Base-by-base conservation (phyloP, 1,140 invertebrate species). In the Dryas iulia region DNA sequence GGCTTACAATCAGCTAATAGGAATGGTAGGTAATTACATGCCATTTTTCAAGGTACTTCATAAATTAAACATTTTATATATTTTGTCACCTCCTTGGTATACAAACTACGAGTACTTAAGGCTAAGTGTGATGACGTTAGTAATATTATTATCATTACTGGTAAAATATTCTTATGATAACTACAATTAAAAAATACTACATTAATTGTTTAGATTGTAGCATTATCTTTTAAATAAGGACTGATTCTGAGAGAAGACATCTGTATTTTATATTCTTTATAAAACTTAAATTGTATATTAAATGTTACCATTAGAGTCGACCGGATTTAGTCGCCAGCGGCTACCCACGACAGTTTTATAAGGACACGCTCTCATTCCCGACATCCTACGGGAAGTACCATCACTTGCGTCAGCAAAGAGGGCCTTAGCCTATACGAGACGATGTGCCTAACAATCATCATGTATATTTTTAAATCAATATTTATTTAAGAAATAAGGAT, bases 301-400 rank as follows among this genome's bases (percentile, higher is more conserved):
- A 74, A 74, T 74, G 68, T 74, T 69, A 74, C 62, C 66, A 74
- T 64, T 71, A 70, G 26, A 61, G 68, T 30, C 73, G 66, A 63
- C 76, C 71, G 65, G 73, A 72, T 74, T 71, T 62, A 71, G 65
- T 78, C 59, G 53, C 66, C 70, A 74, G 72, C 76, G 77, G 82
- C 89, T 83, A 87, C 87, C 87, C 87, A 91, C 89, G 86, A 82
- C 69, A 78, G 79, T 81, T 80, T 87, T 85, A 89, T 87, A 82
- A 89, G 87, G 86, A 90, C 89, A 90, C 84, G 89, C 76, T 86
- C 89, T 88, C 85, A 91, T 90, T 91, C 85, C 77, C 84, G 79
- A 90, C 89, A 90, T 91, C 89, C 89, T 89, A 89, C 83, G 83
- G 87, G 84, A 90, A 85, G 82, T 73, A 72, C 70, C 80, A 74